phyloP scores from a whole-genome alignment of 2,888 invertebrate species.

The Drosophila ustulata region DNA sequence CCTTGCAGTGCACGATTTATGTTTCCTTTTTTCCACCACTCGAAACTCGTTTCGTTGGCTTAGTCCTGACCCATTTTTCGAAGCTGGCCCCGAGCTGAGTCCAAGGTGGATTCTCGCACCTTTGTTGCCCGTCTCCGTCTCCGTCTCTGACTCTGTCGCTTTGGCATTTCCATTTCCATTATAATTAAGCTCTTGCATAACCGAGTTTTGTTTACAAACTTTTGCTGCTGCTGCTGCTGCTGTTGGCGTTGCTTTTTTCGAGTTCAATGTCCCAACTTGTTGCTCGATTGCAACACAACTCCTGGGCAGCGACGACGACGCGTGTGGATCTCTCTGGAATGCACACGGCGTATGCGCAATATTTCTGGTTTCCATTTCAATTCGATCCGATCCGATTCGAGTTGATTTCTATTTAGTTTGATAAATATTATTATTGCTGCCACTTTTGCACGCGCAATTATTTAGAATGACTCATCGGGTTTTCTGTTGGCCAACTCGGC shows the following conservation, averaged over 20 bases:
- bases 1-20: conserved; percentile 51
- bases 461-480: conserved; percentile 75
- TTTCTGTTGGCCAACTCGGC: conserved; percentile 60
- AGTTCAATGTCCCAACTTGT: conserved; percentile 76
- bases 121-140: conserved; percentile 35
- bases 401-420: conserved; percentile 60
- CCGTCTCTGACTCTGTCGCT: conserved; percentile 27
- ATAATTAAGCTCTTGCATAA: conserved; percentile 78
- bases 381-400: conserved; percentile 8
- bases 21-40: conserved; percentile 56
- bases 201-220: conserved; percentile 76
- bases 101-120: conserved; percentile 41
- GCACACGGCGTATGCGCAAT: conserved; percentile 65
- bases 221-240: conserved; percentile 43
- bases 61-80: conserved; percentile 57
- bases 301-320: neutral
- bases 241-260: conserved; percentile 57
- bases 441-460: conserved; percentile 71
- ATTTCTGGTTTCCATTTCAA: conserved; percentile 37
- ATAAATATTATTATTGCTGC: conserved; percentile 58
- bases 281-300: conserved; percentile 27
- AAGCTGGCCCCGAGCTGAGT: neutral
- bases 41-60: conserved; percentile 30
- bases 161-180: conserved; percentile 76
- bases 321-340: conserved; percentile 72